phyloP scores from a whole-genome alignment of 92 coral and sea anemone genomes.

The Desmophyllum pertusum region DNA sequence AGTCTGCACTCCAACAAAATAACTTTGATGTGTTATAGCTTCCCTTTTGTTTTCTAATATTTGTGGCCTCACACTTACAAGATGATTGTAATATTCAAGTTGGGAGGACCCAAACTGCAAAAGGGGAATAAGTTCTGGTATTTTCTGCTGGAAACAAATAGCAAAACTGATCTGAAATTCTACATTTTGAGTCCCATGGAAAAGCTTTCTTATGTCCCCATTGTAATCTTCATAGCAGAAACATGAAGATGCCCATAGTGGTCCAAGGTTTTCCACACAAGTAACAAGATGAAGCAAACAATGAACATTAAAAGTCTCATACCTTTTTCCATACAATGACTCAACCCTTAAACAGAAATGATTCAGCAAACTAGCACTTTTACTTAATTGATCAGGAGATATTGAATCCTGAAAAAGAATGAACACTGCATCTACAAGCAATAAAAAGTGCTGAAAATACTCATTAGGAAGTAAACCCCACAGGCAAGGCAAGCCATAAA shows the following conservation, averaged over 20 bases:
- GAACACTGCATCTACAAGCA: background rate
- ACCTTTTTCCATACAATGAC: constrained; percentile 5
- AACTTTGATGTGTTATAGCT: constrained; percentile 1
- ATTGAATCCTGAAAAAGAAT: constrained; percentile 15
- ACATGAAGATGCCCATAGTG: constrained; percentile 16
- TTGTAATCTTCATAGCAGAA: constrained; percentile 20
- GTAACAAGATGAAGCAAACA: constrained; percentile 6
- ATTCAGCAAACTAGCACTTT: background rate
- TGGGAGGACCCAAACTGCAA: constrained; percentile 15
- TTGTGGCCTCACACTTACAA: constrained; percentile 15
- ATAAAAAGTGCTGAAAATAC: constrained; percentile 28
- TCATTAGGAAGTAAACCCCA: constrained; percentile 4
- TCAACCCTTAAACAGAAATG: constrained; percentile 6
- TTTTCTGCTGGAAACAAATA: constrained; percentile 11
- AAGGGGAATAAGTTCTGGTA: constrained; percentile 28
- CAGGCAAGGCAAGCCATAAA: background rate
- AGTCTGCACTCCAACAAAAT: constrained; percentile 14
- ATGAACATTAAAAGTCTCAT: constrained; percentile 16
- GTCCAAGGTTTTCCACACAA: constrained; percentile 8
- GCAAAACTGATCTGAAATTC: constrained; percentile 7
- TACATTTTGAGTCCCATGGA: constrained; percentile 21
- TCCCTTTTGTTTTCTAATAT: constrained; percentile 10
- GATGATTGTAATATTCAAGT: constrained; percentile 6
- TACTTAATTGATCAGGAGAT: background rate
- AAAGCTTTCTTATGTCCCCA: constrained; percentile 13